Conservation (phyloP, 92 coral and sea anemone genomes). For the Siderastrea radians region DNA sequence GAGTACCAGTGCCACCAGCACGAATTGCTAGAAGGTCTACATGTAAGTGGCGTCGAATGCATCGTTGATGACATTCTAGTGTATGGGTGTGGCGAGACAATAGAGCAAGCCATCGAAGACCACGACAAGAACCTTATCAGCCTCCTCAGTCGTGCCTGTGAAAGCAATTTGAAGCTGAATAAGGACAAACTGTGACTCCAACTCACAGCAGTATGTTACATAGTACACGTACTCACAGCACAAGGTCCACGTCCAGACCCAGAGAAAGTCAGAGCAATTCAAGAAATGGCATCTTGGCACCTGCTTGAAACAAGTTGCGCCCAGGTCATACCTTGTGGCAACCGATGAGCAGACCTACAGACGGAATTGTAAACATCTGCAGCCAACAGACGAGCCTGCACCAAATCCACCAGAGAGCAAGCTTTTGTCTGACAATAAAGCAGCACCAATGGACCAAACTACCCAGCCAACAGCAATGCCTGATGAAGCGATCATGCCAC, state of each 20-base stretch:
- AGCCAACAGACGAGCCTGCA: too few species aligned
- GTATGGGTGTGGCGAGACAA: background rate
- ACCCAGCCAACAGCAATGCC: too few species aligned
- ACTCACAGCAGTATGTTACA: background rate
- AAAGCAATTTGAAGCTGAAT: background rate
- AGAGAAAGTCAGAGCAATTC: background rate
- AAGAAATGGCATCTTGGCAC: too few species aligned
- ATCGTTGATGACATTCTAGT: constrained; percentile 4
- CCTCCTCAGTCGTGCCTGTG: background rate
- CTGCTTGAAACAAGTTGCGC: too few species aligned
- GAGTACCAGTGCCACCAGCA: background rate
- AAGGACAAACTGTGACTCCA: background rate
- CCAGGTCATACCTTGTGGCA: too few species aligned
- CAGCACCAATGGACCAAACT: too few species aligned
- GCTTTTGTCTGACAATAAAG: too few species aligned
- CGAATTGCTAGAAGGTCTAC: constrained; percentile 1
- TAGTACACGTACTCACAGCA: background rate
- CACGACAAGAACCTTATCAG: background rate
- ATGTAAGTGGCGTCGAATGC: background rate
- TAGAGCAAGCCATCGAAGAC: background rate
- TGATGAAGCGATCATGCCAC: too few species aligned
- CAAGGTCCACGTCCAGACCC: background rate
- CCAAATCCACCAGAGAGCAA: too few species aligned
- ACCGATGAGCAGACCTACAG: too few species aligned
- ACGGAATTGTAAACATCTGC: too few species aligned